A percentile compares a stretch with the other conserved stretches of the same genome.
These are phyloP conservation scores for Silurus lanzhouensis DNA, from an alignment of 2,797 vertebrate genomes.

Conservation along the genomic window DNA sequence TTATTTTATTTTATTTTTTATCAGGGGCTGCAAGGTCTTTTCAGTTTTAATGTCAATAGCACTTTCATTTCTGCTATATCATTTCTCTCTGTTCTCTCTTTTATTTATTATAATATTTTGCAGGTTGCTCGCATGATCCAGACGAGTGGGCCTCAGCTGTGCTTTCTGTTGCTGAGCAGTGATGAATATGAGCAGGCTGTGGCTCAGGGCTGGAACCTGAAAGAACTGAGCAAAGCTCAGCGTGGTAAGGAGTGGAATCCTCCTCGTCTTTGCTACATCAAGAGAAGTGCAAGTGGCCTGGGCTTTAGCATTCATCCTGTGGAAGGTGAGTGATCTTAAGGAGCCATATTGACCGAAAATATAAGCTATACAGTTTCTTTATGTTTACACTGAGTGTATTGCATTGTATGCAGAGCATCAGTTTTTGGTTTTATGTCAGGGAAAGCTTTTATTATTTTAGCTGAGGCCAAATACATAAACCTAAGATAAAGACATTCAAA, in stretches of 20 bases:
- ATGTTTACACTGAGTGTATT: not conserved
- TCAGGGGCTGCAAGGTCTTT: not conserved
- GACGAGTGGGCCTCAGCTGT: constrained; percentile 77
- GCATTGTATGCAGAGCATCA: not conserved
- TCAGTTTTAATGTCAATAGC: not conserved
- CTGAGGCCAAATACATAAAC: not conserved
- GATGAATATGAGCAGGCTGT: constrained; percentile 69
- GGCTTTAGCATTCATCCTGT: constrained; percentile 75
- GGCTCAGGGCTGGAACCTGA: constrained; percentile 65
- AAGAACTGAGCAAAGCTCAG: constrained; percentile 56
- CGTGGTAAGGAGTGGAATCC: constrained; percentile 69
- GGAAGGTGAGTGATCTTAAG: constrained; percentile 62
- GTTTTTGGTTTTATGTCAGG: not conserved
- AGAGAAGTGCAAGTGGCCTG: constrained; percentile 72
- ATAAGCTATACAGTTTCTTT: not conserved
- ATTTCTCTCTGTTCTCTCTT: not conserved
- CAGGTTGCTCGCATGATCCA: constrained; percentile 86
- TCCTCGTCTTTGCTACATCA: constrained; percentile 84
- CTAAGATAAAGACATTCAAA: not conserved
- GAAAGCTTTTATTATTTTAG: not conserved
- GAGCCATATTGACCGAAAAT: not conserved
- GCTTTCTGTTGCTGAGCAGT: constrained; percentile 76
- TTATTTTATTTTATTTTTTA: not conserved
- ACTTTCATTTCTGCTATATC: not conserved
- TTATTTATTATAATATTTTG: not conserved